Evolutionary conservation across 2,797 vertebrate genomes (phyloP).

Genomic region (Cyclura pinguis): DNA sequence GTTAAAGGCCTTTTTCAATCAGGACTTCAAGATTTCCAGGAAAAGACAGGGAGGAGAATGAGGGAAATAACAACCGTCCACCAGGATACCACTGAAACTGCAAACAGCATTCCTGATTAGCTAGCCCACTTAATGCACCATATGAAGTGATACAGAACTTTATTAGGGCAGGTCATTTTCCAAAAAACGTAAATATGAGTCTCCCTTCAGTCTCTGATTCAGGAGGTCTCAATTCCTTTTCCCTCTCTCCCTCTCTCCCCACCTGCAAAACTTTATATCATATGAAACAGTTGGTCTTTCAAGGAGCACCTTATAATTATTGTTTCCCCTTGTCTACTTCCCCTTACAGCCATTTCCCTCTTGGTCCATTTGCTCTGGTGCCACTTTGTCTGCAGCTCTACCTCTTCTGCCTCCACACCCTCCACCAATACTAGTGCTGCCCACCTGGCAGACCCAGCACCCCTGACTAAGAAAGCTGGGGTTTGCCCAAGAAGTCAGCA

Average conservation of each 20-base stretch:
- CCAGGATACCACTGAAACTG: conserved; percentile 57
- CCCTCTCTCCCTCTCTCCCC: neutral
- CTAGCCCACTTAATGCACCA: conserved; percentile 45
- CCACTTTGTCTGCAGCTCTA: neutral
- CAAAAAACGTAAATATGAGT: neutral
- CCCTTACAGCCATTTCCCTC: neutral
- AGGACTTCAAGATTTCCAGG: neutral
- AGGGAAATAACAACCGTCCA: neutral
- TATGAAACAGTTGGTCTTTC: too few relatives aligned
- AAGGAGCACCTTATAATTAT: neutral
- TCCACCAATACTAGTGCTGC: neutral
- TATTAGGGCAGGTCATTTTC: neutral
- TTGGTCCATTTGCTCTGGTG: neutral
- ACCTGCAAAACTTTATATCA: too few relatives aligned
- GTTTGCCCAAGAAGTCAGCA: neutral
- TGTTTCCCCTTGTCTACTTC: neutral
- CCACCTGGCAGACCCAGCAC: neutral
- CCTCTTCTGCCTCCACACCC: neutral
- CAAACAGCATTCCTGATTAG: conserved; percentile 48
- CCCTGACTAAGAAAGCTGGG: neutral
- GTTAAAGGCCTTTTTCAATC: neutral
- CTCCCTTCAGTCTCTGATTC: neutral
- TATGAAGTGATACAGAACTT: neutral
- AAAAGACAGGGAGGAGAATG: neutral
- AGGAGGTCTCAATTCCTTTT: neutral